Evolutionary conservation across 1,140 invertebrate genomes (phyloP).

Genomic region (Macrobrachium rosenbergii): DNA sequence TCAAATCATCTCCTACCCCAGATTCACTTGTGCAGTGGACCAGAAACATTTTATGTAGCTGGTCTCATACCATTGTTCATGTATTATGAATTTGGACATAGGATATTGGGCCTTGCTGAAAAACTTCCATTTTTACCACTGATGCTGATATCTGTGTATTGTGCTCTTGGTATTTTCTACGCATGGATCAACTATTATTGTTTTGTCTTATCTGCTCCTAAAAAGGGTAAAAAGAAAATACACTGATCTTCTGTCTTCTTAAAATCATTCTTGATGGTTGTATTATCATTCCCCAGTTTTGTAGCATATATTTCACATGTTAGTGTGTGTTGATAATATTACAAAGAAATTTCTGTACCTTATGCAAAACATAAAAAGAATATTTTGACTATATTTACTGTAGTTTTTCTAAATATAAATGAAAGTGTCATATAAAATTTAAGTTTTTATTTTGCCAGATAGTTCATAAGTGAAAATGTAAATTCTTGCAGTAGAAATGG

Average conservation of each 20-base stretch:
- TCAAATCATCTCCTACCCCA: neutral
- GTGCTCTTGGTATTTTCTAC: conserved; percentile 51
- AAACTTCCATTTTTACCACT: conserved; percentile 64
- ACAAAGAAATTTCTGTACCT: too few species aligned
- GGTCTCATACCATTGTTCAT: conserved; percentile 44
- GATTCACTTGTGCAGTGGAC: conserved; percentile 16
- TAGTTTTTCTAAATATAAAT: too few species aligned
- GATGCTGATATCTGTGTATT: conserved; percentile 64
- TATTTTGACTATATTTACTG: too few species aligned
- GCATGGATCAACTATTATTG: conserved; percentile 44
- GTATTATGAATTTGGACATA: conserved; percentile 37
- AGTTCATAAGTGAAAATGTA: too few species aligned
- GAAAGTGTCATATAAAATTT: too few species aligned
- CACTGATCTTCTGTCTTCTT: neutral
- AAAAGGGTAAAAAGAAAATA: conserved; percentile 33
- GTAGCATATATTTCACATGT: too few species aligned
- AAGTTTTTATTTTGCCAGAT: too few species aligned
- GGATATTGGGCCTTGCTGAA: conserved; percentile 23
- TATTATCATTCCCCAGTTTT: too few species aligned
- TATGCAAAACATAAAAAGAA: too few species aligned
- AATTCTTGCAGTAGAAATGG: too few species aligned
- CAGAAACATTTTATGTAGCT: conserved; percentile 43
- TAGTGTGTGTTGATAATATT: too few species aligned
- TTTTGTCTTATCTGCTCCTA: neutral
- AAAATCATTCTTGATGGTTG: neutral